Percentiles rank a stretch among this genome's conserved stretches.
Evolutionary conservation across 2,888 invertebrate species (phyloP).

Genomic region (Meloe dianella): DNA sequence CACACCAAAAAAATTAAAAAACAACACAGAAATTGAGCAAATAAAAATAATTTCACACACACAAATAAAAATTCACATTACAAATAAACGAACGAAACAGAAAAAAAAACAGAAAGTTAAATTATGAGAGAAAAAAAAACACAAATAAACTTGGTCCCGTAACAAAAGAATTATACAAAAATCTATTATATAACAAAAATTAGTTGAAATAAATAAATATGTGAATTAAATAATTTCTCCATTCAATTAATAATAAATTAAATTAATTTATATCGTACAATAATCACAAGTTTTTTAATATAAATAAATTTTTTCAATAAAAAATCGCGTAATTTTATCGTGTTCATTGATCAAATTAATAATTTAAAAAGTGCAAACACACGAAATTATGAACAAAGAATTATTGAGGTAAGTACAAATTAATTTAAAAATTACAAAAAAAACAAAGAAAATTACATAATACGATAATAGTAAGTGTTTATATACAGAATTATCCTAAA

Average conservation of each 20-base stretch:
- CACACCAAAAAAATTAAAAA: neutral
- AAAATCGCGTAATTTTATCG: too few relatives aligned
- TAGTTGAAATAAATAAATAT: slow-evolving; percentile 31
- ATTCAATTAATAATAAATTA: slow-evolving; percentile 35
- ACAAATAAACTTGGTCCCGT: slow-evolving; percentile 29
- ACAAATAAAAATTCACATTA: neutral
- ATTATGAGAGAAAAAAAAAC: neutral
- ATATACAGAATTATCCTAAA: slow-evolving; percentile 33
- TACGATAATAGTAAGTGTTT: slow-evolving; percentile 14
- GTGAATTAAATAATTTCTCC: slow-evolving; percentile 19
- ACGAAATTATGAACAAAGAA: neutral
- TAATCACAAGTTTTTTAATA: slow-evolving; percentile 31
- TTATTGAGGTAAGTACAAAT: slow-evolving; percentile 23
- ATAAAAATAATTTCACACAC: neutral
- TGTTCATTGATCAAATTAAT: neutral
- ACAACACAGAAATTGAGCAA: slow-evolving; percentile 13
- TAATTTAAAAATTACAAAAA: slow-evolving; percentile 8
- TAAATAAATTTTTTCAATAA: slow-evolving; percentile 31
- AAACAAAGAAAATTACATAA: neutral
- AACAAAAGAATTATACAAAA: slow-evolving; percentile 27
- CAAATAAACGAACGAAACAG: too few relatives aligned
- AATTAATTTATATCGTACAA: slow-evolving; percentile 39
- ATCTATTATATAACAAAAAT: slow-evolving; percentile 18
- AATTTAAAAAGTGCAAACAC: slow-evolving; percentile 18
- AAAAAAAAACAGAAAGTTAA: too few relatives aligned